These are phyloP conservation scores for Adoxophyes honmai DNA, from an alignment of 1,140 invertebrate species.

Conservation along the genomic window DNA sequence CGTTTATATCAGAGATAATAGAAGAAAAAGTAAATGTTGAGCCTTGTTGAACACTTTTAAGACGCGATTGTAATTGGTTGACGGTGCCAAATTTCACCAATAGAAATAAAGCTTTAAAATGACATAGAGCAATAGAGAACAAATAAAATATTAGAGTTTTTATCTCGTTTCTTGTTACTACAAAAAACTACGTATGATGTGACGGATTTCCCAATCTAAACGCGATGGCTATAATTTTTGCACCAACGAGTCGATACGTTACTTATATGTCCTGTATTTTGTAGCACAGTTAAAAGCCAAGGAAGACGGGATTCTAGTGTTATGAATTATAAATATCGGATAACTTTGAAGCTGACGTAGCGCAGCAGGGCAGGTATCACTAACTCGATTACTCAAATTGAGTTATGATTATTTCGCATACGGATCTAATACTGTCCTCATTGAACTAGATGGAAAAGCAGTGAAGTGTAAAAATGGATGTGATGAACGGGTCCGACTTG, in stretches of 20 bases:
- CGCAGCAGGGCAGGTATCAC: slow-evolving; percentile 18
- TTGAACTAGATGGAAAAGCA: slow-evolving; percentile 41
- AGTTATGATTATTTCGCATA: slow-evolving; percentile 49
- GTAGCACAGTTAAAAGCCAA: slow-evolving; percentile 4
- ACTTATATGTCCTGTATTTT: not conserved
- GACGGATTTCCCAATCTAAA: not conserved
- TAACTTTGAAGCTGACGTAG: slow-evolving; percentile 1
- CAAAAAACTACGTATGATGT: slow-evolving; percentile 6
- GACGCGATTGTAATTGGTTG: not conserved
- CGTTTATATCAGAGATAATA: no score
- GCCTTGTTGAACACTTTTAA: no score
- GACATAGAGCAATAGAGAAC: not conserved
- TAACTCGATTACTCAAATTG: slow-evolving; percentile 52
- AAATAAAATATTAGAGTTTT: not conserved
- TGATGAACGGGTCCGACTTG: slow-evolving; percentile 59
- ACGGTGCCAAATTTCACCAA: not conserved
- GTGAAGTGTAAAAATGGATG: slow-evolving; percentile 44
- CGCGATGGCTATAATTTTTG: slow-evolving; percentile 4
- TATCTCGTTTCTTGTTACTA: no score
- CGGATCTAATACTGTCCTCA: slow-evolving; percentile 46
- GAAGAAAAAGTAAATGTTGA: no score
- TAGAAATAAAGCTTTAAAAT: not conserved
- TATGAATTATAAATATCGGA: slow-evolving; percentile 2
- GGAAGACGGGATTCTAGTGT: not conserved
- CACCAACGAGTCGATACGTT: not conserved